Conservation (phyloP, 2,113 vertebrate species). For the Trichechus manatus region DNA sequence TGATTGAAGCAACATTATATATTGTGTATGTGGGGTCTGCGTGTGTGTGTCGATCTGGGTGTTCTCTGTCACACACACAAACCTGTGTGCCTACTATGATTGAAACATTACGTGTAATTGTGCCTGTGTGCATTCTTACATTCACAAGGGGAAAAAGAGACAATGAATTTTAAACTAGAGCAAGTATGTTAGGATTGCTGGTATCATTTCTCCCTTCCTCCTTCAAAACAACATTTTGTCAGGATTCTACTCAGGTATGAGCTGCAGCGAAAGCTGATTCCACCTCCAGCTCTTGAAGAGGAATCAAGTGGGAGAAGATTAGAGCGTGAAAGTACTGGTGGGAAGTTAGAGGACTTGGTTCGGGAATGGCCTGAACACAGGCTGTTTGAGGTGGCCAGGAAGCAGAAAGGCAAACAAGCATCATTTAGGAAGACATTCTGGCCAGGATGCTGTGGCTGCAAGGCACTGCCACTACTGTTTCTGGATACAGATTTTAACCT, state of each 20-base stretch:
- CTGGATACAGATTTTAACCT: background rate
- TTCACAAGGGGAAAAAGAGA: background rate
- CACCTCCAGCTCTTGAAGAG: background rate
- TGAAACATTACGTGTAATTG: background rate
- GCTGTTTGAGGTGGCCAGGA: background rate
- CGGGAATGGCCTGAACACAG: background rate
- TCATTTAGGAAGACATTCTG: background rate
- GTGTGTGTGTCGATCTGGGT: background rate
- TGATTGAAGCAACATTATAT: background rate
- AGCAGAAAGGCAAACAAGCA: background rate
- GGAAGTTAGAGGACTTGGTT: background rate
- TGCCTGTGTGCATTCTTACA: accelerated
- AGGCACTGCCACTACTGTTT: accelerated
- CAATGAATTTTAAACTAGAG: background rate
- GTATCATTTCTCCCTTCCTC: background rate
- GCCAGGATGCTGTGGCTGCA: background rate
- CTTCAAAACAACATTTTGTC: background rate
- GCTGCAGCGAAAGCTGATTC: background rate
- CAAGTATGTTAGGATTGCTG: background rate
- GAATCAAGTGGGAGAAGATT: background rate
- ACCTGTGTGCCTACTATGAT: accelerated
- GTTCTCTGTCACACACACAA: background rate
- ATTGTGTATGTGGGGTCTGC: background rate
- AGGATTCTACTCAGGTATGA: background rate
- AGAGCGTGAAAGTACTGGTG: background rate